Evolutionary conservation across 2,113 vertebrate genomes (phyloP).

Genomic region (Campylomormyrus numenius): DNA sequence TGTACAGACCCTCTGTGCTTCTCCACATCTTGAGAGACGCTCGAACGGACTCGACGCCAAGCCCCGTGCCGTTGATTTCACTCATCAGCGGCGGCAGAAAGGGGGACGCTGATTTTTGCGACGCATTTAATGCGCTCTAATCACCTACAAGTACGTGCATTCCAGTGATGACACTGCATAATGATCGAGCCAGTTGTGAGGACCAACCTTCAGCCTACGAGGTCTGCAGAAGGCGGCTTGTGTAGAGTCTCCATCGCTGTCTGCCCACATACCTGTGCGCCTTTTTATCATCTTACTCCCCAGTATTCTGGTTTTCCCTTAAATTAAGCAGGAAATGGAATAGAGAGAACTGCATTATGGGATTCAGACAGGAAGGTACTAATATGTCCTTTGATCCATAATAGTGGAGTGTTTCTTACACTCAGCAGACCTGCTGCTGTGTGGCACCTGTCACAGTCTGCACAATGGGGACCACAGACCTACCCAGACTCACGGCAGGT

Average conservation of each 20-base stretch:
- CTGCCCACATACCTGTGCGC: not conserved
- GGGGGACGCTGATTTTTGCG: not conserved
- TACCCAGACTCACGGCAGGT: not conserved
- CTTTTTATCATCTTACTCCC: not conserved
- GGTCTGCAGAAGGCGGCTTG: not conserved
- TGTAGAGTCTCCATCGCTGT: not conserved
- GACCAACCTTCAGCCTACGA: not conserved
- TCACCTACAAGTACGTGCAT: not conserved
- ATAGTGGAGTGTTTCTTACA: not conserved
- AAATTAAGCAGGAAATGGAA: constrained; percentile 6
- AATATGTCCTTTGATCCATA: not conserved
- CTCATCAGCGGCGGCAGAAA: not conserved
- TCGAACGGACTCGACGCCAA: not conserved
- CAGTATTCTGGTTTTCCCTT: constrained; percentile 2
- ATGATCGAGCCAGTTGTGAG: not conserved
- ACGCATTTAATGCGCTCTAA: not conserved
- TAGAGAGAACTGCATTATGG: not conserved
- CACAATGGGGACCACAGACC: not conserved
- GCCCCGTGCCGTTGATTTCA: not conserved
- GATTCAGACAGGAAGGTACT: not conserved
- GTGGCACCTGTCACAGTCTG: not conserved
- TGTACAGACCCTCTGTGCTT: not conserved
- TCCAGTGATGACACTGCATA: not conserved
- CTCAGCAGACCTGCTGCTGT: not conserved
- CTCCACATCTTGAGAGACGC: not conserved